A percentile compares a stretch with the other conserved stretches of the same genome.
These are phyloP conservation scores for Diachasmimorpha longicaudata DNA, from an alignment of 1,140 invertebrate genomes.

Conservation along the genomic window DNA sequence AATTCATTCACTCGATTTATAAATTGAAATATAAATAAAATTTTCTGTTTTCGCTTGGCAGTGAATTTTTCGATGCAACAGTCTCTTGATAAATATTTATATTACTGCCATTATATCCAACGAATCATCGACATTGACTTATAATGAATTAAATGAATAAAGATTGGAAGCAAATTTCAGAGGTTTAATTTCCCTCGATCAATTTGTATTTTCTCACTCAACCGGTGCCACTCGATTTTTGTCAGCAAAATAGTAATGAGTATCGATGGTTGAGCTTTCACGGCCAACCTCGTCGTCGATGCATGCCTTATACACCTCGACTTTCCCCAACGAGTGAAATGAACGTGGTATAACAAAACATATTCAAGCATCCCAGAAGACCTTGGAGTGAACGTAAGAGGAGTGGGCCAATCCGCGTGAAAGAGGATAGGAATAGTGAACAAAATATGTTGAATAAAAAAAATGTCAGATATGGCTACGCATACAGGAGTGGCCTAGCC, in stretches of 20 bases:
- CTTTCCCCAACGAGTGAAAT: constrained; percentile 26
- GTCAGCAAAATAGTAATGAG: constrained; percentile 12
- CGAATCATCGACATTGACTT: too few relatives aligned
- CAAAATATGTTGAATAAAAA: constrained; percentile 7
- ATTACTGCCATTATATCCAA: too few relatives aligned
- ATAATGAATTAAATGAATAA: too few relatives aligned
- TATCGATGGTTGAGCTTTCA: constrained; percentile 22
- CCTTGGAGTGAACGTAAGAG: constrained; percentile 11
- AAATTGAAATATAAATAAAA: too few relatives aligned
- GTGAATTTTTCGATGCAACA: too few relatives aligned
- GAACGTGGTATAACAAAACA: constrained; percentile 21
- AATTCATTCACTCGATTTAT: too few relatives aligned
- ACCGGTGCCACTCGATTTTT: not conserved
- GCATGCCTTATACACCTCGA: constrained; percentile 11
- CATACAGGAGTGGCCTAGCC: constrained; percentile 21
- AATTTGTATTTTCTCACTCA: not conserved
- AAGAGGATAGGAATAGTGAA: not conserved
- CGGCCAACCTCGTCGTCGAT: constrained; percentile 23
- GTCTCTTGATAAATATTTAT: too few relatives aligned
- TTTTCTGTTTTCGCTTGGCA: too few relatives aligned
- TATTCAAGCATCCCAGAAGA: constrained; percentile 13
- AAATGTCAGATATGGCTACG: not conserved
- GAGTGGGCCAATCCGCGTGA: not conserved
- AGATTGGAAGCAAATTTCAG: not conserved
- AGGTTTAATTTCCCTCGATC: too few relatives aligned